Conservation (phyloP, 2,797 vertebrate genomes). For the Sciaenops ocellatus region DNA sequence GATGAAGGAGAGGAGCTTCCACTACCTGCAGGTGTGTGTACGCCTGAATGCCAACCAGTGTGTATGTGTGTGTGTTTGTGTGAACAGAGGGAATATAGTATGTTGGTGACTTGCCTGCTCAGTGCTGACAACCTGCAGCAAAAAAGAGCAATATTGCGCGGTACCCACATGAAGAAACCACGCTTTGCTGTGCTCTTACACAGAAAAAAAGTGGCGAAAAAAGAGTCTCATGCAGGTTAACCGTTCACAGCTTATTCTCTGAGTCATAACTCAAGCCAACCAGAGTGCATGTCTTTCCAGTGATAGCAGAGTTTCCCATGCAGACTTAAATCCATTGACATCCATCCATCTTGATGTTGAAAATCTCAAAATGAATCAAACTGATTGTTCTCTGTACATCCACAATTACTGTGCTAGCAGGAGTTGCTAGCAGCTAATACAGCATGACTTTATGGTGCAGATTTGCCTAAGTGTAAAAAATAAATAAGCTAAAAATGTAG, state of each 20-base stretch:
- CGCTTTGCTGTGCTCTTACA: not conserved
- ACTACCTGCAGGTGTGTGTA: conserved; percentile 94
- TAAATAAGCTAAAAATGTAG: not conserved
- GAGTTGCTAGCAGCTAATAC: not conserved
- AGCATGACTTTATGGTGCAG: not conserved
- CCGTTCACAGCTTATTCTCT: not conserved
- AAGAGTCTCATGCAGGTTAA: not conserved
- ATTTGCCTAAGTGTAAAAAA: not conserved
- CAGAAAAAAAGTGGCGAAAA: not conserved
- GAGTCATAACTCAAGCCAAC: not conserved
- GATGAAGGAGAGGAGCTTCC: conserved; percentile 93
- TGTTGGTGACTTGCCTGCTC: not conserved
- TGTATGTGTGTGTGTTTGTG: conserved; percentile 6
- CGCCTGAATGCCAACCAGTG: conserved; percentile 2
- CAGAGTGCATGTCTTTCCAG: not conserved
- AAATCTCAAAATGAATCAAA: not conserved
- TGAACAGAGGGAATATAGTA: not conserved
- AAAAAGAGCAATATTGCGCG: not conserved
- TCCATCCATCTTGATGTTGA: not conserved
- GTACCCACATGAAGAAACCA: not conserved
- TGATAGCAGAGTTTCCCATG: not conserved
- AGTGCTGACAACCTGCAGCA: not conserved
- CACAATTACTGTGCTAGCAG: not conserved
- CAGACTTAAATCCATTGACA: not conserved
- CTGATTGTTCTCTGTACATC: not conserved